Percentiles rank a stretch among this genome's conserved stretches.
Evolutionary conservation across 2,797 vertebrate species (phyloP).

Genomic region (Coccyzus lansbergi): DNA sequence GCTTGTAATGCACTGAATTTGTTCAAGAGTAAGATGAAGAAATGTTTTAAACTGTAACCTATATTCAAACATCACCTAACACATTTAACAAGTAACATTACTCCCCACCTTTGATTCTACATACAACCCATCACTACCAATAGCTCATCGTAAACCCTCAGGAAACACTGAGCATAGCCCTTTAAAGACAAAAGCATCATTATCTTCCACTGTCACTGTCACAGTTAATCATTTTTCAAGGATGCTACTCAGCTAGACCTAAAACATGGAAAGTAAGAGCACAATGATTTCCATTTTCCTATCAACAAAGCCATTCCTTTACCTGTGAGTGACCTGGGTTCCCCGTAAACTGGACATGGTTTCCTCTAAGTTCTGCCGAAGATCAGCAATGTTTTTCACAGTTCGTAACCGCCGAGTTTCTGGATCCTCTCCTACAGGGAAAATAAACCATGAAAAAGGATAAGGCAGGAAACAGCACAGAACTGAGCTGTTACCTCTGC

Average conservation of each 20-base stretch:
- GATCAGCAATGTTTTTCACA: slow-evolving; percentile 96
- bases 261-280: background rate
- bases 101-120: background rate
- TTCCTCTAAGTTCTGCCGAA: slow-evolving; percentile 96
- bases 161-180: background rate
- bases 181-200: background rate
- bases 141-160: background rate
- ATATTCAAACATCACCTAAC: background rate
- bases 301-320: background rate
- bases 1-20: background rate
- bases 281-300: background rate
- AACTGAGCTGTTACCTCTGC: background rate
- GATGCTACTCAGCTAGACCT: background rate
- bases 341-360: slow-evolving; percentile 97
- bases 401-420: slow-evolving; percentile 92
- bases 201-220: background rate
- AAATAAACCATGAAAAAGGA: background rate
- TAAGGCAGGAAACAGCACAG: background rate
- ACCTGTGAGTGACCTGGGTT: slow-evolving; percentile 97
- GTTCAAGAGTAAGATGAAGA: slow-evolving; percentile 1
- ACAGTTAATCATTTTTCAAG: background rate
- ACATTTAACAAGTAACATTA: background rate
- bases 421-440: slow-evolving; percentile 87
- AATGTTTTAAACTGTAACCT: slow-evolving; percentile 25
- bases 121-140: background rate